These are phyloP conservation scores for Lamproptera curius DNA, from an alignment of 2,888 invertebrate genomes.

Conservation along the genomic window DNA sequence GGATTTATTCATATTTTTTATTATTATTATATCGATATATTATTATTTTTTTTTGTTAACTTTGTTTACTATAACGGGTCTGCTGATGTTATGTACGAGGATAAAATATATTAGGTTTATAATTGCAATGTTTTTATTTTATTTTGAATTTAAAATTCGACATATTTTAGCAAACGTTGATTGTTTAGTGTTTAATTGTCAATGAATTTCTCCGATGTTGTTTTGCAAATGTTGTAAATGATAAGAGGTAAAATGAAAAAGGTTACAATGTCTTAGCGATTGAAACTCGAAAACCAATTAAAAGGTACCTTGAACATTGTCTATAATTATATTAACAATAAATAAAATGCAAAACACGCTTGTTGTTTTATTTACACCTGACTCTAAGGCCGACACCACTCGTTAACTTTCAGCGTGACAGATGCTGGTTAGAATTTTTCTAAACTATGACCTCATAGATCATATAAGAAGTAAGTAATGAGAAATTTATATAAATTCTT, in stretches of 20 bases:
- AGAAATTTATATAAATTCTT: no score
- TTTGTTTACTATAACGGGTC: conserved; percentile 74
- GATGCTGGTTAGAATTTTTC: no score
- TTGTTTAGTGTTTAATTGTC: conserved; percentile 60
- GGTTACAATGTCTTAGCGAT: conserved; percentile 74
- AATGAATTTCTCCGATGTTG: conserved; percentile 64
- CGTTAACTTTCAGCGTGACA: no score
- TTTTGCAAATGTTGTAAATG: conserved; percentile 71
- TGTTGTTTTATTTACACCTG: conserved; percentile 28
- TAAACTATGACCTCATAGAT: no score
- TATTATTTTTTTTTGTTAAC: conserved; percentile 58
- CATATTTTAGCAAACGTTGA: conserved; percentile 75
- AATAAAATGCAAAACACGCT: conserved; percentile 68
- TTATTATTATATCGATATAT: conserved; percentile 43
- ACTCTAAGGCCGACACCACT: no score
- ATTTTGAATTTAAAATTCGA: conserved; percentile 67
- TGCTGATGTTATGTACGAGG: conserved; percentile 66
- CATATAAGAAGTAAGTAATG: no score
- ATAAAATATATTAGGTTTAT: conserved; percentile 63
- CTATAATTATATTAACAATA: conserved; percentile 78
- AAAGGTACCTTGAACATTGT: conserved; percentile 78
- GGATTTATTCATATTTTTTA: conserved; percentile 65
- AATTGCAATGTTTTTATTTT: conserved; percentile 49
- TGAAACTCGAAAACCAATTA: conserved; percentile 75
- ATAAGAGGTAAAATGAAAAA: conserved; percentile 64